Conservation (phyloP, 1,140 invertebrate species). For the Nomia melanderi region DNA sequence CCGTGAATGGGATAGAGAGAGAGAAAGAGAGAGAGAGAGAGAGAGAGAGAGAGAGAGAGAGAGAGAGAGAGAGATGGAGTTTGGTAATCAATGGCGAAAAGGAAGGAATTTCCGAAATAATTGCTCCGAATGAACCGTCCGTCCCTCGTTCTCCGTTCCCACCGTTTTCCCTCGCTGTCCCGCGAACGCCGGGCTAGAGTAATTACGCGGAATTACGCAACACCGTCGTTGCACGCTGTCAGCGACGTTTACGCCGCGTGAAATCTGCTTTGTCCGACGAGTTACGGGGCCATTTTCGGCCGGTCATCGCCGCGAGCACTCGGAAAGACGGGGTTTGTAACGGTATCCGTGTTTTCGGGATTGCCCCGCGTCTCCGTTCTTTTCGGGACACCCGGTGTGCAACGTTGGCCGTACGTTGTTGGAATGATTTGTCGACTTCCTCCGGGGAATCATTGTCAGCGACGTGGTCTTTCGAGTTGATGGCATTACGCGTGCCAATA, state of each 20-base stretch:
- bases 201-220: slow-evolving; percentile 59
- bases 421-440: too few relatives aligned
- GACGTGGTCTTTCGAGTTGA: too few relatives aligned
- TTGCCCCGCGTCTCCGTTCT: too few relatives aligned
- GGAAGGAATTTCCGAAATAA: slow-evolving; percentile 18
- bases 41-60: background rate
- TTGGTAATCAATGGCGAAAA: background rate
- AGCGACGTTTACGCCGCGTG: slow-evolving; percentile 33
- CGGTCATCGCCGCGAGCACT: too few relatives aligned
- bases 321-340: too few relatives aligned
- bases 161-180: too few relatives aligned
- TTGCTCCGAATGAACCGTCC: slow-evolving; percentile 12
- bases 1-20: background rate
- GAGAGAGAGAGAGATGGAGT: background rate
- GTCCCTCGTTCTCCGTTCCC: background rate
- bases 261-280: slow-evolving; percentile 36
- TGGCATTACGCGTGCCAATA: too few relatives aligned
- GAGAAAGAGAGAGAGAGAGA: background rate
- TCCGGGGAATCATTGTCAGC: too few relatives aligned
- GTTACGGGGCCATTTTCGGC: slow-evolving; percentile 10
- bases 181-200: slow-evolving; percentile 23
- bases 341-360: too few relatives aligned
- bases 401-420: too few relatives aligned
- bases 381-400: too few relatives aligned
- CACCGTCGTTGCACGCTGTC: slow-evolving; percentile 27